Base-by-base conservation (phyloP, 2,797 vertebrate genomes). In the Synanceia verrucosa region DNA sequence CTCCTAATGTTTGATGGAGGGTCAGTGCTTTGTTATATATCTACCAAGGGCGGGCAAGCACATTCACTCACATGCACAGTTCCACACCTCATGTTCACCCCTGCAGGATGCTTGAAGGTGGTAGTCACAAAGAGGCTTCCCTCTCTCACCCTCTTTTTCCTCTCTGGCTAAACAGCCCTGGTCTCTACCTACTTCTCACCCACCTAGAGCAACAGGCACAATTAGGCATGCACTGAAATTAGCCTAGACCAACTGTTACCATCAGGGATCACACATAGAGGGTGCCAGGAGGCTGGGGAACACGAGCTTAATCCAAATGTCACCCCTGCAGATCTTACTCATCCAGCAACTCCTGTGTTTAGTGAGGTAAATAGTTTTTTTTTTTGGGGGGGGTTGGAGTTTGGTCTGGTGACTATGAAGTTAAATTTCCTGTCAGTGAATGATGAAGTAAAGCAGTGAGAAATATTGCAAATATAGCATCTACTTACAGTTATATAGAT, bases 1-100 rank as follows among this genome's bases (percentile, higher is more conserved):
- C 81, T 68, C 75, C 81, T 91, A 82, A 90, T 91, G 87, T 88
- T 83, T 86, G 83, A 90, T 83, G 66, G 74, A 90, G 80, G 84
- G 87, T 91, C 88, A 88, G 84, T 83, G 87, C 70, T 84, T 89
- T 91, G 86, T 87, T 90, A 82, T 86, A 76, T 83, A 73, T 87
- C 89, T 84, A 77, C 82, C 82, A 86, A 80, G 86, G 83, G 78
- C 81, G 79, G 79, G 76, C 55, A 70, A 70, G 66, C 72, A 65
- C 68, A 43, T 71, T 70, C 47, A 37, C 46, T 18, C 79, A 75
- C 78, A 69, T 28, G 50, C 65, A 43, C 36, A 21, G 4, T 68
- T 72, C 57, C 26, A 76, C 52, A 65, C 62, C 43, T 16, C 9
- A 1, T 51, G 24, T 56, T 74, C 68, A 51, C 21, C 44, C 56